Percentiles rank a stretch among this genome's conserved stretches.
These are phyloP conservation scores for Megaustenia siamemsis DNA, from an alignment of 2,888 invertebrate genomes.

Conservation along the genomic window DNA sequence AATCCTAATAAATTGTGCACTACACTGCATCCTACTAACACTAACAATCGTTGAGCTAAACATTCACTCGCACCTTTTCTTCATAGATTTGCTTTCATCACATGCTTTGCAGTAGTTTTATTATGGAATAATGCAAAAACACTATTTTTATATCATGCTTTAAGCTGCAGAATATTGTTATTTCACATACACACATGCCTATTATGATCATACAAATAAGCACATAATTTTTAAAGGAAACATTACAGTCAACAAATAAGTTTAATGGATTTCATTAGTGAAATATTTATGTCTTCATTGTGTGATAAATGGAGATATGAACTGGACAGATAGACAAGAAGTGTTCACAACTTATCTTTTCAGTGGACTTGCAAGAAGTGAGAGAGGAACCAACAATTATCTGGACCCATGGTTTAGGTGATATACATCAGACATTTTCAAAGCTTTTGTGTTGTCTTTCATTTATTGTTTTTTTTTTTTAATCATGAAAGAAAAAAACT, in stretches of 20 bases:
- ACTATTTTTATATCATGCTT: no score
- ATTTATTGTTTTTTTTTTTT: no score
- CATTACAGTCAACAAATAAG: no score
- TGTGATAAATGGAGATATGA: background rate
- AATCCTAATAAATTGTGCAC: constrained; percentile 37
- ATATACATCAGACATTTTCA: constrained; percentile 20
- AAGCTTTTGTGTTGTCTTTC: constrained; percentile 7
- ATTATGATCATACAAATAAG: no score
- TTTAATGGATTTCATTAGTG: background rate
- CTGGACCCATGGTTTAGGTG: constrained; percentile 55
- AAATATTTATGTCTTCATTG: background rate
- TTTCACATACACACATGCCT: no score
- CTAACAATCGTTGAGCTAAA: constrained; percentile 29
- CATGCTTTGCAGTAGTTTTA: background rate
- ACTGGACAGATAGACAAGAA: constrained; percentile 19
- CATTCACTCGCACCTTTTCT: background rate
- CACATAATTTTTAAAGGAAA: no score
- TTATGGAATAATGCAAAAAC: no score
- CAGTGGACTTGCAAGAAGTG: constrained; percentile 52
- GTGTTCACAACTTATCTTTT: constrained; percentile 49
- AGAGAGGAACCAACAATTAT: constrained; percentile 51
- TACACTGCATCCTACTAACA: constrained; percentile 35
- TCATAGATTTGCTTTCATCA: constrained; percentile 16
- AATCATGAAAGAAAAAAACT: background rate
- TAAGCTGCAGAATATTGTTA: no score